Percentiles rank a stretch among this genome's conserved stretches.
Conservation (phyloP, 2,888 invertebrate species). For the Acanthacorydalis orientalis region DNA sequence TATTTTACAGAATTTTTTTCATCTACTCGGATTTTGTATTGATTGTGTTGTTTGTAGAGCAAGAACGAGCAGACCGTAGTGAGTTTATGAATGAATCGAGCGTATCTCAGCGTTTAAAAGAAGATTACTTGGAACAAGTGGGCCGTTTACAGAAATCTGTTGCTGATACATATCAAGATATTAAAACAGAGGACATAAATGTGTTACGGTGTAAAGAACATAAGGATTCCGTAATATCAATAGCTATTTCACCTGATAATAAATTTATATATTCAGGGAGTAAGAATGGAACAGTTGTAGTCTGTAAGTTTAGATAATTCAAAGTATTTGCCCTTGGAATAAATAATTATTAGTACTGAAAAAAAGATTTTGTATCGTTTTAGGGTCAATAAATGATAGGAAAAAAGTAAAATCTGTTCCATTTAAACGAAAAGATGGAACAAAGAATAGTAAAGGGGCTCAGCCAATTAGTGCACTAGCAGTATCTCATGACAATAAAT, state of each 20-base stretch:
- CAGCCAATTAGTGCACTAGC: conserved; percentile 45
- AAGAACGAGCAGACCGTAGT: conserved; percentile 44
- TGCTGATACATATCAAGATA: conserved; percentile 41
- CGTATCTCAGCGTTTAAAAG: conserved; percentile 59
- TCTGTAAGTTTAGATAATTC: conserved; percentile 42
- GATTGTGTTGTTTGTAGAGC: conserved; percentile 28
- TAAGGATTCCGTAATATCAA: conserved; percentile 58
- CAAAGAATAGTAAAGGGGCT: background rate
- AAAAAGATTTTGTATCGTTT: conserved; percentile 8
- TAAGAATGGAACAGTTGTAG: conserved; percentile 75
- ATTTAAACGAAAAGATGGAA: conserved; percentile 14
- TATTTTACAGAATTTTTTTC: background rate
- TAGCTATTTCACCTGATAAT: conserved; percentile 60
- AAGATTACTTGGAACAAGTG: conserved; percentile 73
- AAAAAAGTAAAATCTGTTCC: conserved; percentile 40
- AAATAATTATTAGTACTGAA: no score
- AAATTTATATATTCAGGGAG: conserved; percentile 63
- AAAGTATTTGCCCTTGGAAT: background rate
- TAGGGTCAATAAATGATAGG: conserved; percentile 42
- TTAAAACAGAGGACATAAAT: conserved; percentile 26
- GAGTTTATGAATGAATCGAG: conserved; percentile 40
- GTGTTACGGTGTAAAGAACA: conserved; percentile 62
- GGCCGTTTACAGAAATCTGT: conserved; percentile 62
- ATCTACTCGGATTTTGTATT: background rate
- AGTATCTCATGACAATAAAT: conserved; percentile 65